A percentile compares a stretch with the other conserved stretches of the same genome.
Evolutionary conservation across 2,797 vertebrate genomes (phyloP).

Genomic region (Myripristis jacobus): DNA sequence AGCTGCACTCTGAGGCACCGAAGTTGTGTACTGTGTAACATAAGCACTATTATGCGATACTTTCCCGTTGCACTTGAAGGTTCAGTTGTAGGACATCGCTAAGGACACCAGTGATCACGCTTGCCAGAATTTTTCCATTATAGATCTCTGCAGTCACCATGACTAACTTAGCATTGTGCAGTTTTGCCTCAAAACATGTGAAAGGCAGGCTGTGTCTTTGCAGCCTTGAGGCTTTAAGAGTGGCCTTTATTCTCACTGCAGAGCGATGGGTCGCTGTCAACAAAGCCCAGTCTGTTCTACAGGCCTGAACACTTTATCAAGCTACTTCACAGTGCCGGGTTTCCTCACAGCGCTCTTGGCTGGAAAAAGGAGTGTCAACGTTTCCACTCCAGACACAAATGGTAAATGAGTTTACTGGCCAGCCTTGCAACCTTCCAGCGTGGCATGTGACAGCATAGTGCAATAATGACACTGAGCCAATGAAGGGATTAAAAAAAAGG

Average conservation of each 20-base stretch:
- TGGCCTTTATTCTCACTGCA: constrained; percentile 71
- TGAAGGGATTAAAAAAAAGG: constrained; percentile 42
- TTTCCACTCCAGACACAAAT: constrained; percentile 68
- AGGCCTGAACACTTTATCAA: constrained; percentile 75
- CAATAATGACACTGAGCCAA: constrained; percentile 42
- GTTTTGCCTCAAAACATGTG: constrained; percentile 53
- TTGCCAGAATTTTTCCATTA: constrained; percentile 46
- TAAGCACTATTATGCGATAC: not conserved
- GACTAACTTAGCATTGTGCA: constrained; percentile 57
- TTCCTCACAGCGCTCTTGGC: constrained; percentile 49
- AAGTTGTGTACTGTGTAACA: constrained; percentile 4
- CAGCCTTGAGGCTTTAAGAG: constrained; percentile 67
- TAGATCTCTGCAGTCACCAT: constrained; percentile 56
- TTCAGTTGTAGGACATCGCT: constrained; percentile 43
- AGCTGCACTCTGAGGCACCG: constrained; percentile 15
- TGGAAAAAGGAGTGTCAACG: constrained; percentile 54
- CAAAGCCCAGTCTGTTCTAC: constrained; percentile 79
- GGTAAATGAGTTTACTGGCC: constrained; percentile 45
- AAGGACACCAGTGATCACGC: constrained; percentile 24
- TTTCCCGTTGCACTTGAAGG: not conserved
- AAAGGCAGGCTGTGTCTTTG: constrained; percentile 74
- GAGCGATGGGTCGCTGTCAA: constrained; percentile 68
- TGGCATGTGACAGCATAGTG: constrained; percentile 44
- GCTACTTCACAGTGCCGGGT: constrained; percentile 70
- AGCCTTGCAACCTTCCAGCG: constrained; percentile 5